Percentiles rank a stretch among this genome's conserved stretches.
Evolutionary conservation across 2,888 invertebrate species (phyloP).

Genomic region (Acronicta psi): DNA sequence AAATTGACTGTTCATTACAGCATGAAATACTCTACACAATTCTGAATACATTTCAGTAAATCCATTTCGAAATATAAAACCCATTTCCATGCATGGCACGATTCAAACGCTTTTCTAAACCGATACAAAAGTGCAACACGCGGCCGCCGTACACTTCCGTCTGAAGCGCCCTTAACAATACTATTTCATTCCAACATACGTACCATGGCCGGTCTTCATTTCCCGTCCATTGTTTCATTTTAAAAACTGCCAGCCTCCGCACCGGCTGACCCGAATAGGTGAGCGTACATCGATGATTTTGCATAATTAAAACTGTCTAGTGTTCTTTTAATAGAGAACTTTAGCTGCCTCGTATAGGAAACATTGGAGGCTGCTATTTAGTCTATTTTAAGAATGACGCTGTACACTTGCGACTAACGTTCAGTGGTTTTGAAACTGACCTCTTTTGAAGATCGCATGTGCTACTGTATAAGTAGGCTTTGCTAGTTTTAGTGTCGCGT

Average conservation of each 20-base stretch:
- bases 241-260: conserved; percentile 71
- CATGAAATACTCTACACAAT: conserved; percentile 46
- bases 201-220: conserved; percentile 61
- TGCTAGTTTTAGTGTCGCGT: too few species aligned
- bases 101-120: conserved; percentile 53
- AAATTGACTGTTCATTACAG: conserved; percentile 42
- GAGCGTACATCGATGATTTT: conserved; percentile 74
- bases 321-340: conserved; percentile 63
- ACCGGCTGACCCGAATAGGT: conserved; percentile 76
- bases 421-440: too few species aligned
- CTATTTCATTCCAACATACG: conserved; percentile 66
- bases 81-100: conserved; percentile 49
- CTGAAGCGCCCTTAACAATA: conserved; percentile 60
- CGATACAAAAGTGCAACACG: conserved; percentile 58
- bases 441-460: too few species aligned
- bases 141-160: conserved; percentile 51
- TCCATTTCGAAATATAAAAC: conserved; percentile 47
- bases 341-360: conserved; percentile 44
- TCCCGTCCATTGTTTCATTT: conserved; percentile 80
- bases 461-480: too few species aligned
- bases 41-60: conserved; percentile 50
- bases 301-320: conserved; percentile 80
- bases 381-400: conserved; percentile 4
- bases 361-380: conserved; percentile 5
- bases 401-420: too few species aligned